A percentile compares a stretch with the other conserved stretches of the same genome.
Evolutionary conservation across 2,113 vertebrate species (phyloP).

Genomic region (Mastomys coucha): DNA sequence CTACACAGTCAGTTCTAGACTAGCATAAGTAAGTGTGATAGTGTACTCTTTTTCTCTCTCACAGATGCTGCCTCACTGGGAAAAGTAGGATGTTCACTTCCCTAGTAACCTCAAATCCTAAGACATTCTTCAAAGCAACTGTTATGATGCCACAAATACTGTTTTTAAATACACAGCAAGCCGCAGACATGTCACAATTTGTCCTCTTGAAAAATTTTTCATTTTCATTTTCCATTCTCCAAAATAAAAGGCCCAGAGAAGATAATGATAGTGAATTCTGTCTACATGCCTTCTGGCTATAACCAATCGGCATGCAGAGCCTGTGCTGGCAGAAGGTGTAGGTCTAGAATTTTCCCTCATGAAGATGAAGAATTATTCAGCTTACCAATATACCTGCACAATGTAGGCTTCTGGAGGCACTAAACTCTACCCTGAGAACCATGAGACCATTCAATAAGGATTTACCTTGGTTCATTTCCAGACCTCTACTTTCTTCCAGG

Average conservation of each 20-base stretch:
- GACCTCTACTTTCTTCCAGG: neutral
- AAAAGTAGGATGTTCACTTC: neutral
- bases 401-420: neutral
- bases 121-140: neutral
- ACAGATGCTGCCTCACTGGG: neutral
- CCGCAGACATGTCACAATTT: neutral
- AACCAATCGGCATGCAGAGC: neutral
- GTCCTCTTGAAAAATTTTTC: neutral
- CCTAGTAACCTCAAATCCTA: neutral
- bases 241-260: neutral
- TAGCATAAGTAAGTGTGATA: neutral
- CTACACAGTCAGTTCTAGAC: neutral
- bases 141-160: neutral
- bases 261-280: neutral
- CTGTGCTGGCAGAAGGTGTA: neutral
- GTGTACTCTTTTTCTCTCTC: neutral
- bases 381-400: conserved; percentile 41
- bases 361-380: neutral
- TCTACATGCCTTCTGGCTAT: neutral
- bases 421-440: neutral
- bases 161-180: neutral
- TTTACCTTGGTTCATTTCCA: conserved; percentile 34
- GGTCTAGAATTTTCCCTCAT: neutral
- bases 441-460: conserved; percentile 29
- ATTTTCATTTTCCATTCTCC: neutral